phyloP scores from a whole-genome alignment of 2,797 vertebrate species.

The Coendou prehensilis region DNA sequence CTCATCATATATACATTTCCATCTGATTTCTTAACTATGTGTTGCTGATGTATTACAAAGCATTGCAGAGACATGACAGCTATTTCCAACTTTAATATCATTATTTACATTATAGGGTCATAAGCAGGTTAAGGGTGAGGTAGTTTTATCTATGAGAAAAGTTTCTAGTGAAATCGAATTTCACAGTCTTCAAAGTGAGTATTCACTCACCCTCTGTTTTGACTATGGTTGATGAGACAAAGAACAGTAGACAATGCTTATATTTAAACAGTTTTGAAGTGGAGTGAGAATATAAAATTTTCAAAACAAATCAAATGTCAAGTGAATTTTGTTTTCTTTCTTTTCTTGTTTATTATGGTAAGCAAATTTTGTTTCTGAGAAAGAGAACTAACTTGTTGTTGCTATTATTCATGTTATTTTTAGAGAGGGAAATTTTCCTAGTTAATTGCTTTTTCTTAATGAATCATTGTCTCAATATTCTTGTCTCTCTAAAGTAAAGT shows the following conservation, averaged over 20 bases:
- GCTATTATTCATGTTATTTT: conserved; percentile 41
- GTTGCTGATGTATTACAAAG: not conserved
- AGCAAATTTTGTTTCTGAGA: not conserved
- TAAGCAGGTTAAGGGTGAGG: conserved; percentile 46
- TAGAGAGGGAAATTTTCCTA: not conserved
- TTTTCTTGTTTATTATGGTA: not conserved
- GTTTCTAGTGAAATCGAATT: conserved; percentile 62
- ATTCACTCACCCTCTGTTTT: conserved; percentile 8
- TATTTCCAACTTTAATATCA: conserved; percentile 71
- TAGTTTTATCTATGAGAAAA: conserved; percentile 70
- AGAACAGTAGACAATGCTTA: not conserved
- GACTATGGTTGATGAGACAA: not conserved
- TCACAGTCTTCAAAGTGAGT: conserved; percentile 42
- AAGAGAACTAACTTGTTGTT: not conserved
- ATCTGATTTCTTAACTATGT: conserved; percentile 29
- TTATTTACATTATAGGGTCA: not conserved
- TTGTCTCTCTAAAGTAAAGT: conserved; percentile 44
- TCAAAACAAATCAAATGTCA: not conserved
- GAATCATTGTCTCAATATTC: not conserved
- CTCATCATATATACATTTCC: not conserved
- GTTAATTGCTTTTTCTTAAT: conserved; percentile 55
- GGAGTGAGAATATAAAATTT: conserved; percentile 1
- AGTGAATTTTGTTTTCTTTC: not conserved
- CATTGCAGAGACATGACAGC: conserved; percentile 35
- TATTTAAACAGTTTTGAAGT: not conserved